phyloP scores from a whole-genome alignment of 2,113 vertebrate species.

The Calcarius ornatus region DNA sequence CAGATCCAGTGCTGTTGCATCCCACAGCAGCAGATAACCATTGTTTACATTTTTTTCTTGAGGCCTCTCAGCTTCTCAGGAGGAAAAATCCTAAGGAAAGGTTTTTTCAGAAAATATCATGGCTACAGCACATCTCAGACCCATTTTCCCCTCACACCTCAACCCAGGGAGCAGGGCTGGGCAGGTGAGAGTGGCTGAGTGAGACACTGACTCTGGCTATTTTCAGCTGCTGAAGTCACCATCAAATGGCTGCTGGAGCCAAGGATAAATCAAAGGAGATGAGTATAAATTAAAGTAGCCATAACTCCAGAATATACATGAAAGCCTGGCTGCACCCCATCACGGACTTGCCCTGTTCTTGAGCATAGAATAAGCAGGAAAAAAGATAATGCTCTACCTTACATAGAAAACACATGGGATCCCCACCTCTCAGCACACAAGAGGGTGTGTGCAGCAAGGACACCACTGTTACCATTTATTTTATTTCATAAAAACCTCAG shows the following conservation, averaged over 20 bases:
- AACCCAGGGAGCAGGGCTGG: background rate
- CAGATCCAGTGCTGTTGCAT: too few species aligned
- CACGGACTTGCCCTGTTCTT: background rate
- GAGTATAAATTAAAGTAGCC: background rate
- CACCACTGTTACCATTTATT: background rate
- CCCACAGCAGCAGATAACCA: too few species aligned
- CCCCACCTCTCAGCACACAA: background rate
- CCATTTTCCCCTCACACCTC: background rate
- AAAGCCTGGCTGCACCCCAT: background rate
- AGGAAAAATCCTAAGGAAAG: too few species aligned
- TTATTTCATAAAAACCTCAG: background rate
- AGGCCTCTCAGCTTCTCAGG: too few species aligned
- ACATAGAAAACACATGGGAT: background rate
- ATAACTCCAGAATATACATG: background rate
- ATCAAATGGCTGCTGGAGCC: background rate
- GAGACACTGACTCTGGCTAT: background rate
- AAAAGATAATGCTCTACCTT: background rate
- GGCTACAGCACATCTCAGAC: background rate
- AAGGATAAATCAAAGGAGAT: background rate
- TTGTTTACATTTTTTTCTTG: too few species aligned
- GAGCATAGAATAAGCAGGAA: background rate
- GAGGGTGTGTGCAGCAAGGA: background rate
- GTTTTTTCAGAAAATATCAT: too few species aligned
- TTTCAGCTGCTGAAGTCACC: slow-evolving; percentile 51
- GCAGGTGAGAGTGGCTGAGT: background rate